Conservation (phyloP, 2,113 vertebrate genomes). For the Nerophis lumbriciformis region DNA sequence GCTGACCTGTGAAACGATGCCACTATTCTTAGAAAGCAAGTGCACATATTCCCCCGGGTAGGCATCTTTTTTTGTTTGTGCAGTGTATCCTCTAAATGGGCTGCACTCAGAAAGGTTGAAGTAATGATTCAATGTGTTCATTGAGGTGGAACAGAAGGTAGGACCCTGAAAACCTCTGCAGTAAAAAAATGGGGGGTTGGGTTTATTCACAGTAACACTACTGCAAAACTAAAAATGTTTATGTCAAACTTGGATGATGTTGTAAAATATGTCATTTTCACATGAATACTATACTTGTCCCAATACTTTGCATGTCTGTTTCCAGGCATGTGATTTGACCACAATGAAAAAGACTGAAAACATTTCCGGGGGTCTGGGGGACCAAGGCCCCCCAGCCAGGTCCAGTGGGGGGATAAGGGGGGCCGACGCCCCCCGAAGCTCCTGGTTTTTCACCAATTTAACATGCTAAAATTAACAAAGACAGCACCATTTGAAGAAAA, state of each 20-base stretch:
- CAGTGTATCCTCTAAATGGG: constrained; percentile 38
- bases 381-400: too few species aligned
- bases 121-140: constrained; percentile 41
- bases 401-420: too few species aligned
- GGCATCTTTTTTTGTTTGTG: background rate
- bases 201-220: background rate
- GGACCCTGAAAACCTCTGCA: constrained; percentile 3
- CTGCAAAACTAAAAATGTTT: too few species aligned
- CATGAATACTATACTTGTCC: too few species aligned
- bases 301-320: too few species aligned
- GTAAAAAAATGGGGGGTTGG: constrained; percentile 1
- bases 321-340: too few species aligned
- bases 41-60: constrained; percentile 32
- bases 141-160: constrained; percentile 5
- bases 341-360: too few species aligned
- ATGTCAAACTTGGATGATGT: constrained; percentile 16
- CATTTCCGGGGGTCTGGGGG: too few species aligned
- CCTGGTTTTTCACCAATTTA: too few species aligned
- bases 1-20: constrained; percentile 31
- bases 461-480: too few species aligned
- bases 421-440: too few species aligned
- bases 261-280: constrained; percentile 32
- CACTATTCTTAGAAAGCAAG: constrained; percentile 50
- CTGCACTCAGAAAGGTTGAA: constrained; percentile 25
- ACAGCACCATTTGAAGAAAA: too few species aligned